Conservation (phyloP, 2,797 vertebrate species). For the Phataginus tricuspis region DNA sequence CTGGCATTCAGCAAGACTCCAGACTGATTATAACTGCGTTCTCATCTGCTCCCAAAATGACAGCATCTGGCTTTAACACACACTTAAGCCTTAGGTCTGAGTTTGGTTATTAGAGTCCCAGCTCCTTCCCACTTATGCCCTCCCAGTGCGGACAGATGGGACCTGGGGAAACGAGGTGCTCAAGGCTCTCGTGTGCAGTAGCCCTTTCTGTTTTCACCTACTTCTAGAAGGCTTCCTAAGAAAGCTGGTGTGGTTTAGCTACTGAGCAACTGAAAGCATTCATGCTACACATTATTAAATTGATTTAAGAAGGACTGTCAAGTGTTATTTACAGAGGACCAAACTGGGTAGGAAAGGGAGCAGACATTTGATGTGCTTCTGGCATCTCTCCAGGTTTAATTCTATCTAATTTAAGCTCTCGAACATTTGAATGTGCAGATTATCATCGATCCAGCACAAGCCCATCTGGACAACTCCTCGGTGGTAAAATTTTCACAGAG, state of each 20-base stretch:
- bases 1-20: slow-evolving; percentile 49
- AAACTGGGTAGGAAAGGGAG: slow-evolving; percentile 63
- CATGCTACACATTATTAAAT: slow-evolving; percentile 42
- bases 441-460: slow-evolving; percentile 52
- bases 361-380: slow-evolving; percentile 65
- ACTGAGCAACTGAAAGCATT: slow-evolving; percentile 56
- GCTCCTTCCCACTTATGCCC: background rate
- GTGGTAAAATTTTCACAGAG: background rate
- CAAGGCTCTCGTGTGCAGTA: background rate
- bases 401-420: slow-evolving; percentile 62
- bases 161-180: slow-evolving; percentile 26
- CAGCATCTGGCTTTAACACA: slow-evolving; percentile 37
- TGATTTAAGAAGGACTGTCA: slow-evolving; percentile 67
- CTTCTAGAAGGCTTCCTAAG: slow-evolving; percentile 55
- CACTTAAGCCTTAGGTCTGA: background rate
- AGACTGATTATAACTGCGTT: slow-evolving; percentile 22
- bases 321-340: slow-evolving; percentile 58
- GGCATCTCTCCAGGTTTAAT: slow-evolving; percentile 54
- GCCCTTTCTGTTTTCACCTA: background rate
- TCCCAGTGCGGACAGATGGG: background rate
- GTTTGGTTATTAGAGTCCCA: background rate
- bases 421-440: slow-evolving; percentile 45
- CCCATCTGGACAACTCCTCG: background rate
- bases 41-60: slow-evolving; percentile 46
- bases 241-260: slow-evolving; percentile 66